phyloP scores from a whole-genome alignment of 2,113 vertebrate species.

The Aix galericulata region DNA sequence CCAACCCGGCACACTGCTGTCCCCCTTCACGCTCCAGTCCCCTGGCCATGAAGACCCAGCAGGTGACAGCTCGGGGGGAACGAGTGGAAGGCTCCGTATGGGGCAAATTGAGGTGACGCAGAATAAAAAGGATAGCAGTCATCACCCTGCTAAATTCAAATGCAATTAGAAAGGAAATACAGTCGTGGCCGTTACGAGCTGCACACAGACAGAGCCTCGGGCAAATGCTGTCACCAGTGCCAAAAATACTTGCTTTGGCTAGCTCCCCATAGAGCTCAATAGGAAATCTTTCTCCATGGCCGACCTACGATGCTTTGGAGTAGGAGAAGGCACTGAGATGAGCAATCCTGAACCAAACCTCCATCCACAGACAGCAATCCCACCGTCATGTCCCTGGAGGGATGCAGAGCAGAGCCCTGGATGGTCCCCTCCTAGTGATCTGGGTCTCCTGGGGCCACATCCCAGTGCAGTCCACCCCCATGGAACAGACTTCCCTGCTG shows the following conservation, averaged over 20 bases:
- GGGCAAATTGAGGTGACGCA: accelerated
- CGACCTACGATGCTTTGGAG: neutral
- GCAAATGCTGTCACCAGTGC: neutral
- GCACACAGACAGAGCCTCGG: slow-evolving; percentile 2
- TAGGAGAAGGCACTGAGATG: neutral
- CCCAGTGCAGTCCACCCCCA: neutral
- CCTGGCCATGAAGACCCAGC: neutral
- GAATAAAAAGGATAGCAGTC: neutral
- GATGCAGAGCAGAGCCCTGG: neutral
- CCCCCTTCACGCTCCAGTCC: neutral
- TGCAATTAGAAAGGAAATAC: neutral
- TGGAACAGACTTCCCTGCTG: neutral
- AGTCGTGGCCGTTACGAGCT: neutral
- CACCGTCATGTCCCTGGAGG: neutral
- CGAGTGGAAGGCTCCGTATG: neutral
- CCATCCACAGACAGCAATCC: accelerated
- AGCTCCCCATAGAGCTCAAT: accelerated
- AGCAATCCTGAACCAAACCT: neutral
- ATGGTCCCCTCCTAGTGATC: neutral
- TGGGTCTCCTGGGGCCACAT: neutral
- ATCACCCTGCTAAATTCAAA: neutral
- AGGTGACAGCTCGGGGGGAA: neutral
- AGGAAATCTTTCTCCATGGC: neutral
- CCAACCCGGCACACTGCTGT: neutral
- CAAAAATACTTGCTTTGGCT: neutral